Evolutionary conservation across 2,888 invertebrate genomes (phyloP).

Genomic region (Hyalella azteca): DNA sequence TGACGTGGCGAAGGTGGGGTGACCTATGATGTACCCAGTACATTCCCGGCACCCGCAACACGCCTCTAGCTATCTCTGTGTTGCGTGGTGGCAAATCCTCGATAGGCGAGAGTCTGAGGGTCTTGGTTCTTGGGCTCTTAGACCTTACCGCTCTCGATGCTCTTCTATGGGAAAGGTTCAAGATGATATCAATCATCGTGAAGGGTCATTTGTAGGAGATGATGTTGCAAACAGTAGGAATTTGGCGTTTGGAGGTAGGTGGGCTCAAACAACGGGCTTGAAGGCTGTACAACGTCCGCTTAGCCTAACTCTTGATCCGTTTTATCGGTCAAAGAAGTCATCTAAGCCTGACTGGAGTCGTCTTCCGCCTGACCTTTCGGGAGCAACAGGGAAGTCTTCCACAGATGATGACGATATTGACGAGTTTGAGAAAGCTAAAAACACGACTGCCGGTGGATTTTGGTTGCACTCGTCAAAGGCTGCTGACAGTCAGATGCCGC

Average conservation of each 20-base stretch:
- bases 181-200: background rate
- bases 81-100: background rate
- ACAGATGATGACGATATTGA: background rate
- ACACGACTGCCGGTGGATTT: background rate
- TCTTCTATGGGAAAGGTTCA: background rate
- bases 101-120: background rate
- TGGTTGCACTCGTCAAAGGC: slow-evolving; percentile 7
- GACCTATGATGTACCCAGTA: background rate
- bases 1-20: slow-evolving; percentile 70
- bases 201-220: background rate
- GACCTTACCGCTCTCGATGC: background rate
- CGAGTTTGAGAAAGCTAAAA: background rate
- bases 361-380: background rate
- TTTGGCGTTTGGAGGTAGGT: slow-evolving; percentile 35
- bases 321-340: background rate
- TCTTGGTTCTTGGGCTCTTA: background rate
- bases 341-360: background rate
- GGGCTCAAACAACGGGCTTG: slow-evolving; percentile 8
- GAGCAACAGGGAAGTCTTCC: background rate
- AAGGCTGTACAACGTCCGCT: slow-evolving; percentile 2
- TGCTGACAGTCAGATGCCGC: background rate
- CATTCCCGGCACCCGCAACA: background rate
- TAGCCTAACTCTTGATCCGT: background rate
- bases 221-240: background rate
- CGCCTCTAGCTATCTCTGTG: background rate